Evolutionary conservation across 2,888 invertebrate species (phyloP).

Genomic region (Protodeltote pygarga): DNA sequence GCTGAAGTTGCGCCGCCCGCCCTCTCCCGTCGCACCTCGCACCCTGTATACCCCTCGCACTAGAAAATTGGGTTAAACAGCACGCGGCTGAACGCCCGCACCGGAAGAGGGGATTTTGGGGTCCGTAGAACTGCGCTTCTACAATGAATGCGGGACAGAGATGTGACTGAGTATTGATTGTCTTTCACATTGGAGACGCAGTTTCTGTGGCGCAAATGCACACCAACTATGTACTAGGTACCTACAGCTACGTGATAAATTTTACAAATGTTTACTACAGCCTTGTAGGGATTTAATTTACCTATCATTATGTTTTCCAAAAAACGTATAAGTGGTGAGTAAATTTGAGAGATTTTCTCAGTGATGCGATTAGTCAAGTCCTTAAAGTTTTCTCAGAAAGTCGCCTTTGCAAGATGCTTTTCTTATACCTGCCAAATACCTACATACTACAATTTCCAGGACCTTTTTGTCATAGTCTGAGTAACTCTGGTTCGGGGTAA

Average conservation of each 20-base stretch:
- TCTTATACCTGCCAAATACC: too few relatives aligned
- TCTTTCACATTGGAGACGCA: slow-evolving; percentile 72
- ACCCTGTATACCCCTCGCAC: slow-evolving; percentile 76
- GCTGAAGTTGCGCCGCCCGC: slow-evolving; percentile 72
- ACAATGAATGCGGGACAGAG: slow-evolving; percentile 83
- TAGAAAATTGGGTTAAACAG: slow-evolving; percentile 86
- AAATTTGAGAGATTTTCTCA: too few relatives aligned
- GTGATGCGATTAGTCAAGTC: too few relatives aligned
- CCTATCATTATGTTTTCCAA: too few relatives aligned
- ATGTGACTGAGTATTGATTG: slow-evolving; percentile 85
- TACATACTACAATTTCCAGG: too few relatives aligned
- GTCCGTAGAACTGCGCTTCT: slow-evolving; percentile 79
- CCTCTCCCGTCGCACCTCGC: slow-evolving; percentile 65
- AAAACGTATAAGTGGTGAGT: too few relatives aligned
- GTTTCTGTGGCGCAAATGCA: slow-evolving; percentile 57
- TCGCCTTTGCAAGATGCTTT: too few relatives aligned
- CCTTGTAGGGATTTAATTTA: too few relatives aligned
- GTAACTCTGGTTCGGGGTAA: too few relatives aligned
- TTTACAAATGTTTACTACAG: slow-evolving; percentile 8
- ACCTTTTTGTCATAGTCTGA: too few relatives aligned
- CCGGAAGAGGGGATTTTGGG: slow-evolving; percentile 83
- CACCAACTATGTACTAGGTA: slow-evolving; percentile 27
- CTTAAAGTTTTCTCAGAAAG: too few relatives aligned
- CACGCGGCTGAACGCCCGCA: slow-evolving; percentile 79
- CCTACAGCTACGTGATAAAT: slow-evolving; percentile 1